These are phyloP conservation scores for Epirrita christyi DNA, from an alignment of 2,888 invertebrate genomes.

Conservation along the genomic window DNA sequence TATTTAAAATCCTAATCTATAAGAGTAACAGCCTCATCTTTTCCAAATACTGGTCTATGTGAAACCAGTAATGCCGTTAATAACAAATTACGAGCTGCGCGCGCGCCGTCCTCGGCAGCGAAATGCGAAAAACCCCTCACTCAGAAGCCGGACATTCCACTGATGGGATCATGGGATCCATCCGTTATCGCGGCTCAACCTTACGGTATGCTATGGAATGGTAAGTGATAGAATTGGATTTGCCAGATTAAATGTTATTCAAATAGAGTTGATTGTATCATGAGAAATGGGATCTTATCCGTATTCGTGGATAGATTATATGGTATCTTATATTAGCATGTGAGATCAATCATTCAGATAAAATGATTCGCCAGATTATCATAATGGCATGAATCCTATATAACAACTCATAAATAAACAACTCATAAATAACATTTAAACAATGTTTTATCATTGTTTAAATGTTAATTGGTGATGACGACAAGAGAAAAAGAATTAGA, in stretches of 20 bases:
- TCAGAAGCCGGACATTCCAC: slow-evolving; percentile 24
- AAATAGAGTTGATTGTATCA: background rate
- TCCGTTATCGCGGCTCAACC: slow-evolving; percentile 1
- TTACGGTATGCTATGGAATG: slow-evolving; percentile 8
- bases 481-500: no score
- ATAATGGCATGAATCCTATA: no score
- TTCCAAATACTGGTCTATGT: slow-evolving; percentile 2
- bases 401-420: no score
- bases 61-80: slow-evolving; percentile 29
- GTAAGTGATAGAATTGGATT: background rate
- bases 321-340: no score
- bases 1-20: slow-evolving; percentile 8
- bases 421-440: no score
- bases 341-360: no score
- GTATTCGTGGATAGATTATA: no score
- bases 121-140: slow-evolving; percentile 22
- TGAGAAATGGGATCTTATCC: no score
- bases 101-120: slow-evolving; percentile 8
- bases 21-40: slow-evolving; percentile 18
- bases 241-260: background rate
- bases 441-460: no score
- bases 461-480: no score
- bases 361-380: no score
- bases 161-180: slow-evolving; percentile 12
- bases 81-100: slow-evolving; percentile 18